Conservation (phyloP, 1,140 invertebrate genomes). For the Stegodyphus mimosarum region DNA sequence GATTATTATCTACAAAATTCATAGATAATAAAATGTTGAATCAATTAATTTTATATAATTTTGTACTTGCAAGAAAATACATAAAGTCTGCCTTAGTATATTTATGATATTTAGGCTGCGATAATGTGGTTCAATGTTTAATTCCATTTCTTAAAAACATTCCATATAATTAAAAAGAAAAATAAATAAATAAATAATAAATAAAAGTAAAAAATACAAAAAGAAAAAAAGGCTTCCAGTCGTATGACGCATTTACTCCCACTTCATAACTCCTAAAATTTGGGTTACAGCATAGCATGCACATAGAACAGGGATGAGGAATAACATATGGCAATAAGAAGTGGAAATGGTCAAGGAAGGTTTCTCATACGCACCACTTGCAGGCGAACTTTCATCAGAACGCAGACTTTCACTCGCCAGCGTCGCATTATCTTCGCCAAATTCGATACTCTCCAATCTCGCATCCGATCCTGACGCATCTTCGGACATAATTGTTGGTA, state of each 20-base stretch:
- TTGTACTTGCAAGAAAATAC: too few relatives aligned
- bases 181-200: too few relatives aligned
- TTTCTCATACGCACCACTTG: conserved; percentile 41
- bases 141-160: too few relatives aligned
- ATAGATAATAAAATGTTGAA: too few relatives aligned
- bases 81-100: too few relatives aligned
- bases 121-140: too few relatives aligned
- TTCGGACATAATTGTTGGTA: conserved; percentile 45
- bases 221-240: too few relatives aligned
- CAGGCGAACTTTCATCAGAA: conserved; percentile 24
- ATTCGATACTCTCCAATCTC: conserved; percentile 39
- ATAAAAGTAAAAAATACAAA: too few relatives aligned
- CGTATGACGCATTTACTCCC: background rate
- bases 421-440: conserved; percentile 40
- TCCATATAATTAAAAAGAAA: too few relatives aligned
- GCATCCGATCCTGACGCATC: conserved; percentile 41
- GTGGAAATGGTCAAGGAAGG: conserved; percentile 23
- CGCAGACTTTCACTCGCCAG: conserved; percentile 41
- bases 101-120: too few relatives aligned
- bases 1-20: too few relatives aligned
- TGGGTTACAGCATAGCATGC: conserved; percentile 38
- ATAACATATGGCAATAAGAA: conserved; percentile 20
- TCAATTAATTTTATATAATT: too few relatives aligned
- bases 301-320: conserved; percentile 50
- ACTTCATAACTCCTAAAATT: background rate